Percentiles rank a stretch among this genome's conserved stretches.
phyloP scores from a whole-genome alignment of 2,113 vertebrate species.

The Takifugu flavidus region DNA sequence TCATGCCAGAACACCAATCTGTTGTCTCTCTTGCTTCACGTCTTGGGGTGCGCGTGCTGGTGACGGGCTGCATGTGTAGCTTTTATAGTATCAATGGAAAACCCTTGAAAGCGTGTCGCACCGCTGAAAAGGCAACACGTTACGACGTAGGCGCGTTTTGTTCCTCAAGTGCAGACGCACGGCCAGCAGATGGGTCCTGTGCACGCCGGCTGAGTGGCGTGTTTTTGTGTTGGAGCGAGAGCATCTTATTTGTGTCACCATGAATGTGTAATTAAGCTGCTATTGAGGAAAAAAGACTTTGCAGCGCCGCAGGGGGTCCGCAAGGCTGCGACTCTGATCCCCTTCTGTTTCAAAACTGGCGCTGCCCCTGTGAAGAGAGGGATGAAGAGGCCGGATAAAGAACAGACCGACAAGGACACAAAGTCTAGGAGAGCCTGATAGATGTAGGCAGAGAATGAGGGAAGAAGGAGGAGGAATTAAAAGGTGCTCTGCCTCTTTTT shows the following conservation, averaged over 20 bases:
- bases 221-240: slow-evolving; percentile 48
- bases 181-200: slow-evolving; percentile 59
- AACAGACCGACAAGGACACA: slow-evolving; percentile 4
- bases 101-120: too few species aligned
- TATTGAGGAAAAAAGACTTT: slow-evolving; percentile 48
- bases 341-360: slow-evolving; percentile 33
- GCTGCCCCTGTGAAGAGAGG: slow-evolving; percentile 15
- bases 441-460: slow-evolving; percentile 3
- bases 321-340: slow-evolving; percentile 18
- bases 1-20: slow-evolving; percentile 51
- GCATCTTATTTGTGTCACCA: slow-evolving; percentile 60
- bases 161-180: slow-evolving; percentile 49
- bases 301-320: slow-evolving; percentile 49
- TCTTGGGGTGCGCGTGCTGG: slow-evolving; percentile 21
- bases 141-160: slow-evolving; percentile 1
- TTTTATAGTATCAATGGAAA: background rate
- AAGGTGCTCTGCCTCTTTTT: slow-evolving; percentile 10
- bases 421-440: background rate
- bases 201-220: slow-evolving; percentile 43
- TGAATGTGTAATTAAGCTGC: slow-evolving; percentile 69
- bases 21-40: slow-evolving; percentile 37
- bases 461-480: background rate
- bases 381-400: background rate
- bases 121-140: background rate
- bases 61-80: slow-evolving; percentile 9